phyloP scores from a whole-genome alignment of 1,140 invertebrate genomes.

The Caenorhabditis inopinata region DNA sequence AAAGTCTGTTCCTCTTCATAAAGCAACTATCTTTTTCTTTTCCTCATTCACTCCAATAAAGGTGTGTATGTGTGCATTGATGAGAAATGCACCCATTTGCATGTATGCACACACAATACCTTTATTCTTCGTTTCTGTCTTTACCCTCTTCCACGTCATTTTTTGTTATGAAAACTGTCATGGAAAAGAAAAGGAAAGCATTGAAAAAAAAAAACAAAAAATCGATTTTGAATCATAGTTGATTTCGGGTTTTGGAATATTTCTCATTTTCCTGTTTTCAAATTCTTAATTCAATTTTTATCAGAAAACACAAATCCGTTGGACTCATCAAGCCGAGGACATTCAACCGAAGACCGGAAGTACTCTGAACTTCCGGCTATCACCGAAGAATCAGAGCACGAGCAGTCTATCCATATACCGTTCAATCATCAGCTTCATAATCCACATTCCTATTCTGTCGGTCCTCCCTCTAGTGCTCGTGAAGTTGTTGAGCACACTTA shows the following conservation, averaged over 20 bases:
- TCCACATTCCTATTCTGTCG: background rate
- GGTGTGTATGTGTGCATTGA: background rate
- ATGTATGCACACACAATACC: background rate
- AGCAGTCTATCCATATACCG: slow-evolving; percentile 23
- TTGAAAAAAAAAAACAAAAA: no score
- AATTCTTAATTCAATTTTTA: background rate
- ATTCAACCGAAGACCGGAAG: background rate
- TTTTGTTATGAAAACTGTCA: no score
- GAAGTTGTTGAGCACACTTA: slow-evolving; percentile 5
- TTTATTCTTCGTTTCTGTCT: no score
- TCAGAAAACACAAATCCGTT: slow-evolving; percentile 11
- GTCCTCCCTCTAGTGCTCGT: background rate
- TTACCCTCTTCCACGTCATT: background rate
- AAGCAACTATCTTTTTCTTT: background rate
- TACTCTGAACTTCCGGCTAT: slow-evolving; percentile 1
- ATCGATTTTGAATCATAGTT: no score
- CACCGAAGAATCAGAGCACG: slow-evolving; percentile 1
- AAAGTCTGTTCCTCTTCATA: no score
- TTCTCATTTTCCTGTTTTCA: background rate
- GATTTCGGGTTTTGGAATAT: no score
- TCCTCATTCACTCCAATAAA: background rate
- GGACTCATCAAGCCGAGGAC: background rate
- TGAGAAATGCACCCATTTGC: background rate
- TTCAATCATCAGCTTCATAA: background rate
- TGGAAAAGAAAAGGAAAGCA: no score